Evolutionary conservation across 2,113 vertebrate genomes (phyloP), one percentile per base, ranked within the genome.

Genomic region (Gorsachius goisagi): DNA sequence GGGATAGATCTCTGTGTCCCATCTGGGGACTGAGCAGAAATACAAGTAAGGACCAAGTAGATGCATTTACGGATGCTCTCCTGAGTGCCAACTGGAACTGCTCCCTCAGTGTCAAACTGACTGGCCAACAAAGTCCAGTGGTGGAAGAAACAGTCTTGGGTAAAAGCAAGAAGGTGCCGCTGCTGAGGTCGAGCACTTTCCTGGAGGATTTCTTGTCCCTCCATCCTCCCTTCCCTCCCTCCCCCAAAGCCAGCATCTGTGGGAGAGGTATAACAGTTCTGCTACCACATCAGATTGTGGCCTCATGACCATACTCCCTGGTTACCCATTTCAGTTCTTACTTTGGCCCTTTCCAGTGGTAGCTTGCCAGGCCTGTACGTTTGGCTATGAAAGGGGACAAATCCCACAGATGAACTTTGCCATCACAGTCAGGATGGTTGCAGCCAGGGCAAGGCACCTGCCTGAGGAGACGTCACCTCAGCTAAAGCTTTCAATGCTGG

Each of bases 351-450:
- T 91, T 55, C 41, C 37, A 32, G 63, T 20, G 35, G 15, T 66
- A 19, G 19, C 9, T 93, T 16, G 2, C 20, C 16, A 77, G 12
- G 45, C 33, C 5, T 2, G 0, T 60, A 12, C 7, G 0, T 60
- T 72, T 75, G 33, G 8, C 13, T 76, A 4, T 33, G 28, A 41
- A 68, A 10, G 7, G 9, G 8, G 28, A 66, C 12, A 88, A 75
- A 52, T 18, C 7, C 33, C 27, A 44, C 5, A 22, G 37, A 7
- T 16, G 14, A 90, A 4, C 24, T 68, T 49, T 66, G 15, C 41
- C 15, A 20, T 69, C 59, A 20, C 27, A 76, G 26, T 17, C 63
- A 73, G 47, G n/a, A 73, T 45, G 15, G 27, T 3, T 49, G 15
- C 30, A 52, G 8, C 15, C n/a, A 83, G 53, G 35, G 44, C 24